phyloP scores from a whole-genome alignment of 92 coral and sea anemone species.

The Diadumene lineata region DNA sequence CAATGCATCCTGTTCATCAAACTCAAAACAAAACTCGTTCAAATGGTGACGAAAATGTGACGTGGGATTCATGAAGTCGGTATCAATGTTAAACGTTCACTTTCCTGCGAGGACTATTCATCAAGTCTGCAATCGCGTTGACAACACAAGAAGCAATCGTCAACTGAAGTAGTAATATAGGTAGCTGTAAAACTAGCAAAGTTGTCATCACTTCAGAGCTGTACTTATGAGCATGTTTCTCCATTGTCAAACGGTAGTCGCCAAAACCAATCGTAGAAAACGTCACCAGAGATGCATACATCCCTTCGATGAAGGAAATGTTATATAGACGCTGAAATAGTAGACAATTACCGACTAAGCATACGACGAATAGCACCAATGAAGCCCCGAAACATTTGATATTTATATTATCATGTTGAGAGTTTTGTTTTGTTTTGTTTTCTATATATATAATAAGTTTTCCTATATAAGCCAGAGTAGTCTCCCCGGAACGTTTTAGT shows the following conservation, averaged over 20 bases:
- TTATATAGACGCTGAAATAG: background rate
- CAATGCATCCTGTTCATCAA: too few species aligned
- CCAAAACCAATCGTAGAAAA: constrained; percentile 5
- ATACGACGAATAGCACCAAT: background rate
- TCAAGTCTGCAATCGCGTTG: background rate
- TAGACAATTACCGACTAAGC: background rate
- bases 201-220: background rate
- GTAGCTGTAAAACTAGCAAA: background rate
- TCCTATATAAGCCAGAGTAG: background rate
- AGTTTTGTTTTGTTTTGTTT: background rate
- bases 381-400: background rate
- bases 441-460: background rate
- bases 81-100: background rate
- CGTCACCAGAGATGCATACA: constrained; percentile 1
- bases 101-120: background rate
- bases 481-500: background rate
- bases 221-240: background rate
- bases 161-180: background rate
- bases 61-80: too few species aligned
- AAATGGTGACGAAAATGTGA: too few species aligned
- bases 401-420: background rate
- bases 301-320: background rate
- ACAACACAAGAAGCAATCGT: background rate
- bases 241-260: background rate
- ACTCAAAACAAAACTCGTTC: too few species aligned